Evolutionary conservation across 2,113 vertebrate species (phyloP).

Genomic region (Procavia capensis): DNA sequence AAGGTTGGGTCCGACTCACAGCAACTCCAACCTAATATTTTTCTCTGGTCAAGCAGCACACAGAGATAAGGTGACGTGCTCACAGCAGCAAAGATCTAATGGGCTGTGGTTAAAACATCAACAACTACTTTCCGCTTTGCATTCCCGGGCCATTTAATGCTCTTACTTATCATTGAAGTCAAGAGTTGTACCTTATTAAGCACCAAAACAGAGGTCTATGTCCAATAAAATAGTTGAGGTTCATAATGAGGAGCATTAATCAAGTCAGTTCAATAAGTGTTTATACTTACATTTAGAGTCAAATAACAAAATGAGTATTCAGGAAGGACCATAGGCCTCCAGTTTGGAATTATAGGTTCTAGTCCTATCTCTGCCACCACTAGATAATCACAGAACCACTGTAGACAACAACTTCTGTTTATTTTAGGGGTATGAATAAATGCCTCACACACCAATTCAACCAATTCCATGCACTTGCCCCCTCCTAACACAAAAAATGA

Average conservation of each 20-base stretch:
- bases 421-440: neutral
- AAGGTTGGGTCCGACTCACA: too few species aligned
- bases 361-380: neutral
- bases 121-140: neutral
- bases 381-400: neutral
- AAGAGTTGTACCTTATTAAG: neutral
- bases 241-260: neutral
- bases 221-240: neutral
- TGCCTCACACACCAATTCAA: neutral
- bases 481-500: neutral
- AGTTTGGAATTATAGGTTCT: neutral
- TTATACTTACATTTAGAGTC: neutral
- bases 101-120: neutral
- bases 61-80: neutral
- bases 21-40: neutral
- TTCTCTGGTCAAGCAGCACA: neutral
- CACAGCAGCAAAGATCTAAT: neutral
- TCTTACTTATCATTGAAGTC: neutral
- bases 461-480: neutral
- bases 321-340: neutral
- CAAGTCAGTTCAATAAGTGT: neutral
- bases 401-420: neutral
- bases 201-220: neutral
- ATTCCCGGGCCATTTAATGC: neutral
- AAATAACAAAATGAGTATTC: neutral